These are phyloP conservation scores for Spea hammondii DNA, from an alignment of 2,797 vertebrate genomes.

Conservation along the genomic window DNA sequence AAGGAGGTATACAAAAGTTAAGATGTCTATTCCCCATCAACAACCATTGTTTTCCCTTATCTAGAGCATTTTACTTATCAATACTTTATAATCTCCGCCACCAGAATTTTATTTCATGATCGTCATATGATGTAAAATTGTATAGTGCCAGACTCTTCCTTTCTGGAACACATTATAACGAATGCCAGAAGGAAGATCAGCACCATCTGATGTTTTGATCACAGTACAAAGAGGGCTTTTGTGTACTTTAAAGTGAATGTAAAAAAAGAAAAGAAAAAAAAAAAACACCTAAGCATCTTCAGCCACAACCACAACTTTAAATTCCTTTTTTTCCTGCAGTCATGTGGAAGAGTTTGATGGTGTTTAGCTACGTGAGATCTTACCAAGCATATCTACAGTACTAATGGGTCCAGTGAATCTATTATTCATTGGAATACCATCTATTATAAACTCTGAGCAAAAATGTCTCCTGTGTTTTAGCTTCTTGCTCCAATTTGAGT, in stretches of 20 bases:
- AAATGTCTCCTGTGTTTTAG: constrained; percentile 56
- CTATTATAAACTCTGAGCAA: constrained; percentile 55
- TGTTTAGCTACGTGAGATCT: constrained; percentile 42
- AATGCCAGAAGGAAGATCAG: constrained; percentile 27
- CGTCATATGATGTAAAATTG: constrained; percentile 33
- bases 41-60: constrained; percentile 34
- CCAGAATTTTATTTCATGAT: constrained; percentile 14
- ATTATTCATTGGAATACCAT: constrained; percentile 67
- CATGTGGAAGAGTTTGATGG: constrained; percentile 43
- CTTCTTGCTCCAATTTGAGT: constrained; percentile 38
- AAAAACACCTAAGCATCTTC: constrained; percentile 36
- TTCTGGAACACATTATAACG: constrained; percentile 28
- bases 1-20: constrained; percentile 17
- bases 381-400: constrained; percentile 51
- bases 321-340: constrained; percentile 40
- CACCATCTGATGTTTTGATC: constrained; percentile 38
- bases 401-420: constrained; percentile 67
- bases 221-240: constrained; percentile 12
- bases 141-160: constrained; percentile 3
- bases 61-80: constrained; percentile 33
- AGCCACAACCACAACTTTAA: constrained; percentile 38
- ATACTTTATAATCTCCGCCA: constrained; percentile 37
- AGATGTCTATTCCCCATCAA: constrained; percentile 16
- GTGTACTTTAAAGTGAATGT: constrained; percentile 25
- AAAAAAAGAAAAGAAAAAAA: constrained; percentile 8